Evolutionary conservation across 2,113 vertebrate species (phyloP).

Genomic region (Sturnira hondurensis): DNA sequence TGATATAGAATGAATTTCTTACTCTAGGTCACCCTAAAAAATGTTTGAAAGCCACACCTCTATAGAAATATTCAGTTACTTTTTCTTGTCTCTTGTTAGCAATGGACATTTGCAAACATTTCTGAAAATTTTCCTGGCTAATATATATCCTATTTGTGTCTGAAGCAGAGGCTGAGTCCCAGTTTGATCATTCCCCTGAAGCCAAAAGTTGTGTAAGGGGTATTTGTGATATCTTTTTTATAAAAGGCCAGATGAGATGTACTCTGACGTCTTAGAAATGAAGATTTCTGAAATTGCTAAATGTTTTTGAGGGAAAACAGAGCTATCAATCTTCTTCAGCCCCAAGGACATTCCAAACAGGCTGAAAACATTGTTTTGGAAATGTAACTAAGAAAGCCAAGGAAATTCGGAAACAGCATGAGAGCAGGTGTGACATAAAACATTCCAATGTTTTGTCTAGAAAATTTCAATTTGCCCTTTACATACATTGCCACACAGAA

Average conservation of each 20-base stretch:
- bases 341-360: neutral
- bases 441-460: neutral
- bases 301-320: constrained; percentile 17
- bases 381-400: neutral
- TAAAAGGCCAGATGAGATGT: neutral
- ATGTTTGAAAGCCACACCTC: neutral
- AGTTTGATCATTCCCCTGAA: neutral
- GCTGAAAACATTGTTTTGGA: neutral
- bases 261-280: neutral
- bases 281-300: constrained; percentile 19
- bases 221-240: neutral
- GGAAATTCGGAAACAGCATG: neutral
- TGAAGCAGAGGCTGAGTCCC: neutral
- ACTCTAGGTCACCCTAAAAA: neutral
- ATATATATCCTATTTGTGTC: neutral
- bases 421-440: neutral
- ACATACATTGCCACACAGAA: neutral
- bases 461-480: neutral
- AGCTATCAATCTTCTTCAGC: neutral
- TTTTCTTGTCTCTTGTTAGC: neutral
- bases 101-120: neutral
- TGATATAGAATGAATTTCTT: neutral
- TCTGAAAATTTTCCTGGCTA: constrained; percentile 4
- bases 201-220: neutral
- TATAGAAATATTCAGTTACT: neutral